Percentiles rank a stretch among this genome's conserved stretches.
These are phyloP conservation scores for Mycalesis mineus DNA, from an alignment of 2,888 invertebrate genomes.

Conservation along the genomic window DNA sequence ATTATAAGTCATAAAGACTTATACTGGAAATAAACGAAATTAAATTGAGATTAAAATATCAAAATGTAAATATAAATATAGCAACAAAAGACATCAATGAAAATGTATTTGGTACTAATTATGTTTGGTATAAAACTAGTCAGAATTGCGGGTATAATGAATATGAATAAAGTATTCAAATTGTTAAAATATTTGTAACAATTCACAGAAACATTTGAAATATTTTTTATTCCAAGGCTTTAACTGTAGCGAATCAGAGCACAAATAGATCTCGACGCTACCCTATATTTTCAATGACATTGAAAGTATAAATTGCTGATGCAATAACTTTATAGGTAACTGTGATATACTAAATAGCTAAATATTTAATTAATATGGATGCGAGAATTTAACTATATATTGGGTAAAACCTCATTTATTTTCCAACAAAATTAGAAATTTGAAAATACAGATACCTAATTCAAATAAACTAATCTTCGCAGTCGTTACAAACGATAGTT, in stretches of 20 bases:
- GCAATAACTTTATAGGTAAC: constrained; percentile 3
- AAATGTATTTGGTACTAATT: too few species aligned
- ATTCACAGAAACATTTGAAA: neutral
- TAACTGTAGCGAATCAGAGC: constrained; percentile 57
- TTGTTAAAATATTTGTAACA: neutral
- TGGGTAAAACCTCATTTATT: too few species aligned
- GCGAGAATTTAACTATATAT: too few species aligned
- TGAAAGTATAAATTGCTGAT: constrained; percentile 13
- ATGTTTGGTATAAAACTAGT: too few species aligned
- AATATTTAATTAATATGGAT: neutral
- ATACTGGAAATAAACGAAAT: neutral
- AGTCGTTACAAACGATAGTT: too few species aligned
- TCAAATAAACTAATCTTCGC: too few species aligned
- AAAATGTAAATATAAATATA: neutral
- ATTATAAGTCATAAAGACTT: too few species aligned
- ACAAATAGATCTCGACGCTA: constrained; percentile 40
- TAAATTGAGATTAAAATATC: neutral
- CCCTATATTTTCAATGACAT: constrained; percentile 21
- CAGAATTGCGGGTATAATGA: too few species aligned
- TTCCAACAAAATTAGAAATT: too few species aligned
- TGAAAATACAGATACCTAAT: too few species aligned
- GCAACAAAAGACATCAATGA: too few species aligned
- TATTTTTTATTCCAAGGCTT: constrained; percentile 37
- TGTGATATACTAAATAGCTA: neutral
- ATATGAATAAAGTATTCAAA: too few species aligned